These are phyloP conservation scores for Drosophila meridiana DNA, from an alignment of 2,888 invertebrate genomes.

Conservation along the genomic window DNA sequence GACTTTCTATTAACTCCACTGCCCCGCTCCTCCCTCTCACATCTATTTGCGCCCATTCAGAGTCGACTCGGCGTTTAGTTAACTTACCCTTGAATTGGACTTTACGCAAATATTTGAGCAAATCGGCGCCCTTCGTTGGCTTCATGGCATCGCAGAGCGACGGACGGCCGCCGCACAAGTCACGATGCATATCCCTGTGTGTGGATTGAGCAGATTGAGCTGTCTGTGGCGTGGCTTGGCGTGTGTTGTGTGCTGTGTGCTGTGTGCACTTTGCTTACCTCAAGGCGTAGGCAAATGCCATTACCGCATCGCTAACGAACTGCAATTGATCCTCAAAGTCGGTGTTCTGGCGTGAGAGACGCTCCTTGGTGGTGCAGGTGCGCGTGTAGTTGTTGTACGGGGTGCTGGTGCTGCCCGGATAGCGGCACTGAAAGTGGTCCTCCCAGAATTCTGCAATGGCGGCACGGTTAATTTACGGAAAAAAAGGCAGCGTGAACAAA, in stretches of 20 bases:
- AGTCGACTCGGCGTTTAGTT: not conserved
- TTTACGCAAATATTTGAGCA: constrained; percentile 92
- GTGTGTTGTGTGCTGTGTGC: not conserved
- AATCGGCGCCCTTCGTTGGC: constrained; percentile 94
- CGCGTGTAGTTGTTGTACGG: constrained; percentile 92
- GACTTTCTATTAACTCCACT: not conserved
- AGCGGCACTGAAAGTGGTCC: constrained; percentile 95
- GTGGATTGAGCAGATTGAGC: not conserved
- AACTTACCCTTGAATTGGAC: constrained; percentile 94
- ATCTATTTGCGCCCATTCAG: not conserved
- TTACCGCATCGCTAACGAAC: constrained; percentile 97
- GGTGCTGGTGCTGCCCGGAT: constrained; percentile 91
- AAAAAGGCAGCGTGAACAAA: not conserved
- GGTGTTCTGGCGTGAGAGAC: constrained; percentile 90
- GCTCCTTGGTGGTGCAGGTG: constrained; percentile 91
- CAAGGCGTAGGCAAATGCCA: constrained; percentile 96
- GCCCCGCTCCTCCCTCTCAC: not conserved
- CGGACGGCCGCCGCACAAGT: constrained; percentile 90
- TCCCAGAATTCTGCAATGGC: constrained; percentile 95
- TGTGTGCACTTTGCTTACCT: constrained; percentile 86
- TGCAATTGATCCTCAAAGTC: constrained; percentile 97
- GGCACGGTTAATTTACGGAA: constrained; percentile 1
- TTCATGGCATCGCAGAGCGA: constrained; percentile 96
- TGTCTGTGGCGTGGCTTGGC: not conserved
- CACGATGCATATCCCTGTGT: constrained; percentile 93